Evolutionary conservation across 2,113 vertebrate genomes (phyloP).

Genomic region (Anoura caudifer): DNA sequence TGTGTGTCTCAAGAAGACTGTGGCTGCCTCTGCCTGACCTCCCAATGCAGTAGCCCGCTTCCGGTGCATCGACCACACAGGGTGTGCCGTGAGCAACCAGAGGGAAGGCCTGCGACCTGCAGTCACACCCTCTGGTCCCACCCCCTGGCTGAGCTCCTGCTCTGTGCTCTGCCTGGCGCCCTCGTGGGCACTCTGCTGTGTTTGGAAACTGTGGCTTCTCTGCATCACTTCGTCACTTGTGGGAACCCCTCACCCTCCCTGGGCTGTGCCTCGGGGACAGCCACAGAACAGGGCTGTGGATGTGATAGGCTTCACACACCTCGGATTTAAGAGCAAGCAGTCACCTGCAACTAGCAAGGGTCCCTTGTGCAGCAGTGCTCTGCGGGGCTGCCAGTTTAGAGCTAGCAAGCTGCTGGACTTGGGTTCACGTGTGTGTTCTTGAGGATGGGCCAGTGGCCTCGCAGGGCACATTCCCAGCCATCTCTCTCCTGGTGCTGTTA

Average conservation of each 20-base stretch:
- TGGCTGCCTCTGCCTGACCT: background rate
- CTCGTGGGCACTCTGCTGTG: rapidly evolving
- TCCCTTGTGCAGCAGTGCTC: background rate
- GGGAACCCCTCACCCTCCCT: background rate
- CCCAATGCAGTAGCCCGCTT: background rate
- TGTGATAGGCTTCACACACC: rapidly evolving
- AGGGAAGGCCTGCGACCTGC: background rate
- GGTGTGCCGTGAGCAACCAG: too few species aligned
- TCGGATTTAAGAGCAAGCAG: background rate
- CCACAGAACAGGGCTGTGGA: background rate
- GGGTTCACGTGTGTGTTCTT: background rate
- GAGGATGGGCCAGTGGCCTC: background rate
- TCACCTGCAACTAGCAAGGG: background rate
- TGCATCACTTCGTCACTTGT: background rate
- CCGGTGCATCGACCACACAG: background rate
- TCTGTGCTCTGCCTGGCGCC: rapidly evolving
- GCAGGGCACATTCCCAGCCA: background rate
- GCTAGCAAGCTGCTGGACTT: background rate
- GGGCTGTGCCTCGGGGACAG: background rate
- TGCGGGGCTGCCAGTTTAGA: background rate
- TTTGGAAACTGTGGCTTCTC: background rate
- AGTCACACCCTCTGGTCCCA: background rate
- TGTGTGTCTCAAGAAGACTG: background rate
- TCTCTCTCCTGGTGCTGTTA: background rate
- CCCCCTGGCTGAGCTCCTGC: background rate